Evolutionary conservation across 2,888 invertebrate genomes (phyloP), one percentile per base, ranked within the genome.

Genomic region (Lissonota sp.): DNA sequence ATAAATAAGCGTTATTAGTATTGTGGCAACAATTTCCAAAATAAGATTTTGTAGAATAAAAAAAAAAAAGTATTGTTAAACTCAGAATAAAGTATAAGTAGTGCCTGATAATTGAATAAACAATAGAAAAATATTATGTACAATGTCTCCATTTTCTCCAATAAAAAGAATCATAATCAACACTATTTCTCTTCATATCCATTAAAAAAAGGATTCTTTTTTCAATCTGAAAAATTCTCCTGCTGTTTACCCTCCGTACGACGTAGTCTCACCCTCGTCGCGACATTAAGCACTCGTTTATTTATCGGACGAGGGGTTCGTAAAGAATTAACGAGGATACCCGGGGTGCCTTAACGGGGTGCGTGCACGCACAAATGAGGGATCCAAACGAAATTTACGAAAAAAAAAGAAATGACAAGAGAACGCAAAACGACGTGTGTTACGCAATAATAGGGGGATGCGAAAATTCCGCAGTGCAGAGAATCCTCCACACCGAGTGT

Each of bases 241-340:
- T 2, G 26, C 26, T 26, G 26, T 26, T 26, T 26, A 3, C 26
- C 26, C 26, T 26, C 62, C 51, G 46, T n/a, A n/a, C n/a, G n/a
- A n/a, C n/a, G n/a, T n/a, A n/a, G n/a, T 44, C 57, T 57, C 49
- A 42, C 60, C 62, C 51, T 37, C 49, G 42, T 55, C 57, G 67
- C 58, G 39, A 44, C n/a, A 40, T 57, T 37, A 14, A 7, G 7
- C 14, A 63, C 71, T 79, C 62, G 58, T 75, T 66, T 79, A 79
- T 82, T 79, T 71, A 82, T 79, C 49, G 49, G 63, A 14, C 46
- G 58, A n/a, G 49, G 26, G 53, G 58, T 51, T 51, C 72, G 53
- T 82, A 53, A 79, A 79, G 76, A 79, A 75, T 66, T 79, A 74
- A 82, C 64, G 64, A 62, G 69, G 26, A 70, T 57, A 44, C 60